Base-by-base conservation (phyloP, 2,888 invertebrate species). In the Phengaris arion region DNA sequence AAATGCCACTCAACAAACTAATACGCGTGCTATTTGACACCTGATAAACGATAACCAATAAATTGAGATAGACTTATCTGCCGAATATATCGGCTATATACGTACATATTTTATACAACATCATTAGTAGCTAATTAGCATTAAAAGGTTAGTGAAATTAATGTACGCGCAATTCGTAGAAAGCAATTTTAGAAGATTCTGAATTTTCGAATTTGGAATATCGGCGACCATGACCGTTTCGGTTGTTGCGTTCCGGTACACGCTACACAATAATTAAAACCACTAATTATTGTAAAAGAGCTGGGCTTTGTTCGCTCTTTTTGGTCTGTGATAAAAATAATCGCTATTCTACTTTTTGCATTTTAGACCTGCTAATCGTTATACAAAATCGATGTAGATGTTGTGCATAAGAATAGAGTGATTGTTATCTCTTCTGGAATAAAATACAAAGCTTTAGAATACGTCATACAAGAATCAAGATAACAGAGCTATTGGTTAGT, bases 181-280 rank as follows among this genome's bases (percentile, higher is more conserved):
- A 74, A 68, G 68, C 69, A 78, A 76, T 72, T 74, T 77, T 73
- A 59, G 69, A 75, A 77, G 80, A 82, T 77, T 81, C 78, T 76
- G 80, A 83, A 80, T 82, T 80, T 80, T 79, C n/a, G 80, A 83
- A 82, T 80, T 79, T 81, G 80, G 80, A 83, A 83, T 81, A 80
- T 75, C 74, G 78, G 76, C 75, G 74, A 80, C 81, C 79, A 80
- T 80, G 72, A 72, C 72, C 79, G 81, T 80, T 79, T 77, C 82
- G 85, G 81, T 81, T 81, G 81, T 81, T 77, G 76, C 86, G 89
- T 89, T 89, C 86, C 88, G 88, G 86, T 86, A 83, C 81, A 80
- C 85, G 88, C 82, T 81, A 83, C 82, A 80, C 83, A 84, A 85
- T 87, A 88, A 89, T 89, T 89, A 84, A 81, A 85, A 84, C 81